Evolutionary conservation across 2,113 vertebrate species (phyloP).

Genomic region (Natator depressus): DNA sequence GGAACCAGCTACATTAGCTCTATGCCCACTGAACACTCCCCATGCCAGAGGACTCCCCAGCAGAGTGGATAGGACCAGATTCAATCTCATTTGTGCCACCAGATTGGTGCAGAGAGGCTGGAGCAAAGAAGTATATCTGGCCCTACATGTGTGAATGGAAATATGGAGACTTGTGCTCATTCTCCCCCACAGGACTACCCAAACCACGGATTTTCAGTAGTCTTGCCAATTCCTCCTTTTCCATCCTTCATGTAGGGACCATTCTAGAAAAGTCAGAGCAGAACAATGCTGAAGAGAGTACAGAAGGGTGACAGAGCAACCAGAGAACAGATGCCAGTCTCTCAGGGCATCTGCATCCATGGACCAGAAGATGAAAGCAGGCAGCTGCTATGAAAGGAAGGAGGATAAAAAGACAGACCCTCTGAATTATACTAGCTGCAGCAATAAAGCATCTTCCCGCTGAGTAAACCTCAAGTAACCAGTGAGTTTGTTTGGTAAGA

Average conservation of each 20-base stretch:
- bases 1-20: background rate
- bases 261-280: rapidly evolving
- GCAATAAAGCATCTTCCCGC: rapidly evolving
- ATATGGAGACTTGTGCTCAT: background rate
- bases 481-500: background rate
- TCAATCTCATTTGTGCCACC: background rate
- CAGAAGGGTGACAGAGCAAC: background rate
- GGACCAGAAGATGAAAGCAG: background rate
- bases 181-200: background rate
- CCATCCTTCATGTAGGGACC: background rate
- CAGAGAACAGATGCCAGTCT: background rate
- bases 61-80: background rate
- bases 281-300: background rate
- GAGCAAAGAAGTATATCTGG: background rate
- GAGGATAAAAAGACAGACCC: background rate
- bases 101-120: background rate
- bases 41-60: rapidly evolving
- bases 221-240: background rate
- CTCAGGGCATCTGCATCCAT: background rate
- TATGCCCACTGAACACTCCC: background rate
- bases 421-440: background rate
- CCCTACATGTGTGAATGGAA: background rate
- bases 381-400: background rate
- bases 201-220: background rate
- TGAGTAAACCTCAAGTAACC: background rate